phyloP scores from a whole-genome alignment of 2,113 vertebrate species.

The Pycnonotus jocosus region DNA sequence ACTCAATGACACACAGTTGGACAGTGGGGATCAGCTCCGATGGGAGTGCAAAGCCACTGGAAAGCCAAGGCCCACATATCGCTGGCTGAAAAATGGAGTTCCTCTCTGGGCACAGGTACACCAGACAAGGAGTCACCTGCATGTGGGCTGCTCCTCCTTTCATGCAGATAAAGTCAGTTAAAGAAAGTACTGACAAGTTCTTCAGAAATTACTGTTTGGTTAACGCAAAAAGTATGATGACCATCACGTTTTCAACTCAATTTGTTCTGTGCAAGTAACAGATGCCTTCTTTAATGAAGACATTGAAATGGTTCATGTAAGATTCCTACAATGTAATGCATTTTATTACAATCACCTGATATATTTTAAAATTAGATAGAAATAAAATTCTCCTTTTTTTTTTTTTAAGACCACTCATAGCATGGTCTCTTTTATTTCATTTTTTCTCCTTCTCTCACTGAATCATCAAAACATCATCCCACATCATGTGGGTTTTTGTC shows the following conservation, averaged over 20 bases:
- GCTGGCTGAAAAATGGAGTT: constrained; percentile 87
- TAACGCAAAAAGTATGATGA: neutral
- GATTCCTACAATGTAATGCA: neutral
- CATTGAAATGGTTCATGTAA: neutral
- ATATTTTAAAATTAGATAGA: neutral
- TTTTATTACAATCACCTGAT: neutral
- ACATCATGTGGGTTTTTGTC: neutral
- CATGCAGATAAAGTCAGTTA: neutral
- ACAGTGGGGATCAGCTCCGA: constrained; percentile 87
- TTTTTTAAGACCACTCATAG: neutral
- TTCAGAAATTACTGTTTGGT: neutral
- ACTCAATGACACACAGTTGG: constrained; percentile 91
- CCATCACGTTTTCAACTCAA: neutral
- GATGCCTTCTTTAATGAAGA: neutral
- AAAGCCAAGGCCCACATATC: constrained; percentile 88
- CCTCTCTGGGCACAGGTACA: constrained; percentile 83
- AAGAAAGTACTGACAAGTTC: neutral
- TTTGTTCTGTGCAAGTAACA: neutral
- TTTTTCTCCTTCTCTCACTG: neutral
- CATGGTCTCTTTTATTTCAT: neutral
- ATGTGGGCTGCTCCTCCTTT: neutral
- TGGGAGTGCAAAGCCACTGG: constrained; percentile 94
- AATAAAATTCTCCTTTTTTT: neutral
- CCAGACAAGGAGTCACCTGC: neutral
- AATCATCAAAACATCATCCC: neutral